Evolutionary conservation across 1,140 invertebrate species (phyloP).

Genomic region (Drosophila kohkoa): DNA sequence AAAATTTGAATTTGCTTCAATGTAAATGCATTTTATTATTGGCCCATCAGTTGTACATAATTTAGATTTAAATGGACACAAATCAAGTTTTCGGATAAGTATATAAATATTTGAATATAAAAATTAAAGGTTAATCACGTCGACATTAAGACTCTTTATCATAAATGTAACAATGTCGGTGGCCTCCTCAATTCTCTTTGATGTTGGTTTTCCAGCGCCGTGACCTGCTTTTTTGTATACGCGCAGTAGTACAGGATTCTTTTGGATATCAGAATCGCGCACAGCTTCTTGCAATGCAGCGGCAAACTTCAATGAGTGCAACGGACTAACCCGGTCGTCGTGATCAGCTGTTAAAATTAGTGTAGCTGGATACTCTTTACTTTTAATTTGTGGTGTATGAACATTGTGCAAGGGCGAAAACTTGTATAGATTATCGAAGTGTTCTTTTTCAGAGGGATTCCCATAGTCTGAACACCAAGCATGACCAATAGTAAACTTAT

Average conservation of each 20-base stretch:
- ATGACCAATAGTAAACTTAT: constrained; percentile 99
- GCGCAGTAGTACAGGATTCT: constrained; percentile 94
- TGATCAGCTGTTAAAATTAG: constrained; percentile 98
- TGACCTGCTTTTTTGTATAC: constrained; percentile 98
- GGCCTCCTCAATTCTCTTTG: constrained; percentile 92
- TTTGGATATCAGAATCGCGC: constrained; percentile 88
- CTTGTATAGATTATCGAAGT: constrained; percentile 95
- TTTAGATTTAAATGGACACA: constrained; percentile 6
- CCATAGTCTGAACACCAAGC: constrained; percentile 99
- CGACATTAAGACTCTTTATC: constrained; percentile 89
- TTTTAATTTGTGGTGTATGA: constrained; percentile 86
- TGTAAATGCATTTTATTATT: constrained; percentile 28
- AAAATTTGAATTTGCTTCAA: not conserved
- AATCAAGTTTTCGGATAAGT: not conserved
- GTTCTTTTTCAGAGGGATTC: constrained; percentile 93
- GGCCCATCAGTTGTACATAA: constrained; percentile 1
- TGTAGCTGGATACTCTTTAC: constrained; percentile 94
- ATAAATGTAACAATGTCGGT: constrained; percentile 96
- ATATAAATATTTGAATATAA: constrained; percentile 4
- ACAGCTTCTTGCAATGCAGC: constrained; percentile 94
- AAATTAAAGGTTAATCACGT: constrained; percentile 67
- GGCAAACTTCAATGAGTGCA: constrained; percentile 98
- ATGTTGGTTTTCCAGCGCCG: constrained; percentile 97
- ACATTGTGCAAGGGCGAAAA: constrained; percentile 99
- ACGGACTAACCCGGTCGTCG: constrained; percentile 98